Evolutionary conservation across 2,797 vertebrate species (phyloP).

Genomic region (Cheirogaleus major): DNA sequence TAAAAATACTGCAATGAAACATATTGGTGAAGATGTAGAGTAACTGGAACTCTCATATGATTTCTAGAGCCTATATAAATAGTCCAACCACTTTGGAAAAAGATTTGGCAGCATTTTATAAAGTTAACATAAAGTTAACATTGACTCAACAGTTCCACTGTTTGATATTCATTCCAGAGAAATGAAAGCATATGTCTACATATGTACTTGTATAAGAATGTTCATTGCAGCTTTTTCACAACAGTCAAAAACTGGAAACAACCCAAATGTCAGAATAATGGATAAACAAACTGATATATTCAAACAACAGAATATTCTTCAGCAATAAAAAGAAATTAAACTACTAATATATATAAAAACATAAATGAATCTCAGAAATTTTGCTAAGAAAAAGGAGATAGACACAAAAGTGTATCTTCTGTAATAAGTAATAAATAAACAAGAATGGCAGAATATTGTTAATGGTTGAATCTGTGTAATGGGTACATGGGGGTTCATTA

Average conservation of each 20-base stretch:
- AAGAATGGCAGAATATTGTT: neutral
- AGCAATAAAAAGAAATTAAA: neutral
- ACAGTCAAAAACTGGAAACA: neutral
- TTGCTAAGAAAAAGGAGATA: neutral
- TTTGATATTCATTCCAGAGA: neutral
- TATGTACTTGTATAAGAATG: neutral
- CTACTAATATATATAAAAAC: neutral
- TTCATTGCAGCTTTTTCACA: neutral
- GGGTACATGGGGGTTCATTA: neutral
- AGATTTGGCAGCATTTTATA: neutral
- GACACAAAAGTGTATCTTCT: neutral
- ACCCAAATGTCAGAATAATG: neutral
- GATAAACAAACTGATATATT: neutral
- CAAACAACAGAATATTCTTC: neutral
- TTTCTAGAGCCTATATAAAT: neutral
- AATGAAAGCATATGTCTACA: neutral
- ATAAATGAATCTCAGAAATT: neutral
- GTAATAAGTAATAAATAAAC: neutral
- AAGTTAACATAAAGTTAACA: neutral
- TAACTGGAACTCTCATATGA: neutral
- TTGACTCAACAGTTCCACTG: neutral
- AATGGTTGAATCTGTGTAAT: neutral
- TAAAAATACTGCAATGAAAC: neutral
- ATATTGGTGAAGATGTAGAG: neutral
- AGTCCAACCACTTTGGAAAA: neutral